A percentile compares a stretch with the other conserved stretches of the same genome.
These are phyloP conservation scores for Oreochromis tanganicae DNA, from an alignment of 2,113 vertebrate species.

Conservation along the genomic window DNA sequence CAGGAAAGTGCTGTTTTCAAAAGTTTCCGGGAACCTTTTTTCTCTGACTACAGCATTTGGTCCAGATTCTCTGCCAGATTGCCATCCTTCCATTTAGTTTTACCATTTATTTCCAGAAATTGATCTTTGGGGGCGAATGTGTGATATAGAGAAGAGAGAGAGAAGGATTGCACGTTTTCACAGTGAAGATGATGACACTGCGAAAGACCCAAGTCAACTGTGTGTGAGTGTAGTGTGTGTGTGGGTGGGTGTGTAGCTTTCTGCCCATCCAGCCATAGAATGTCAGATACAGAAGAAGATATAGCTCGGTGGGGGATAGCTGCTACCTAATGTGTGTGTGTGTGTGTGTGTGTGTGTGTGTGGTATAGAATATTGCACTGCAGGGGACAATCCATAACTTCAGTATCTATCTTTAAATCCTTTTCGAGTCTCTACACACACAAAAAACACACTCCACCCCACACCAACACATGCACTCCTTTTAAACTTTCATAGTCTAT, in stretches of 20 bases:
- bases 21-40: not conserved
- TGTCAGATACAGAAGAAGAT: constrained; percentile 44
- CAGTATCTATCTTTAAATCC: constrained; percentile 49
- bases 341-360: not conserved
- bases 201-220: constrained; percentile 8
- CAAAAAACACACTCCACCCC: not conserved
- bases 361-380: constrained; percentile 22
- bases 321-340: not conserved
- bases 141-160: not conserved
- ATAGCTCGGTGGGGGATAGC: constrained; percentile 27
- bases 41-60: not conserved
- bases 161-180: constrained; percentile 17
- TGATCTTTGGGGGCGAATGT: constrained; percentile 2
- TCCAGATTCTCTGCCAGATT: constrained; percentile 22
- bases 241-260: not conserved
- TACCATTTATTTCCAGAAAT: constrained; percentile 35
- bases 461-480: not conserved
- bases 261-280: constrained; percentile 31
- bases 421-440: not conserved
- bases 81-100: constrained; percentile 29
- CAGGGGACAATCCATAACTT: constrained; percentile 38
- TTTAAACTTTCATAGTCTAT: constrained; percentile 27
- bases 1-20: constrained; percentile 3
- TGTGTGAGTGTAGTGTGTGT: not conserved
- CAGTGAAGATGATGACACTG: constrained; percentile 36